A percentile compares a stretch with the other conserved stretches of the same genome.
These are phyloP conservation scores for Anser cygnoides DNA, from an alignment of 2,113 vertebrate species.

Conservation along the genomic window DNA sequence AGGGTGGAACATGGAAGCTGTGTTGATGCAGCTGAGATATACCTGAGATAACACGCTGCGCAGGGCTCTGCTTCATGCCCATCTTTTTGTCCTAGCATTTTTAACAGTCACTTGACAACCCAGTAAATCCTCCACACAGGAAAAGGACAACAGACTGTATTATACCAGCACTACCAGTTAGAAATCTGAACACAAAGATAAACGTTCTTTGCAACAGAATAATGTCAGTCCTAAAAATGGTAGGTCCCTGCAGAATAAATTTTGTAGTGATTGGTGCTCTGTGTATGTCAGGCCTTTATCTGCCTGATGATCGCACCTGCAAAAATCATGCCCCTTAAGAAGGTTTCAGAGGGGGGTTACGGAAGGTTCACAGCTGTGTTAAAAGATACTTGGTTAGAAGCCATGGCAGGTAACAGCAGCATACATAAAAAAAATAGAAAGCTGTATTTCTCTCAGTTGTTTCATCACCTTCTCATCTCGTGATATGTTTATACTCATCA, in stretches of 20 bases:
- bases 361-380: background rate
- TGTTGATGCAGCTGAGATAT: background rate
- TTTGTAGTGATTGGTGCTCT: accelerated
- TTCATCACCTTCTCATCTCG: background rate
- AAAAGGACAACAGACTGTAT: background rate
- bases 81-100: background rate
- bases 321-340: background rate
- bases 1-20: background rate
- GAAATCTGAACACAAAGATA: background rate
- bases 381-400: background rate
- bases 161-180: accelerated
- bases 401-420: background rate
- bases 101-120: background rate
- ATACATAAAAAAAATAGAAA: background rate
- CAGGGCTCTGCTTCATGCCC: background rate
- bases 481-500: background rate
- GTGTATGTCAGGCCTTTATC: background rate
- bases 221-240: background rate
- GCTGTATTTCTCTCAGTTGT: background rate
- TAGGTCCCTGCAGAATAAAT: background rate
- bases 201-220: background rate
- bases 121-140: background rate
- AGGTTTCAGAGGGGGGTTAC: background rate
- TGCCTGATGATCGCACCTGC: background rate
- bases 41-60: background rate